Evolutionary conservation across 2,113 vertebrate species (phyloP).

Genomic region (Ardeotis arabs): DNA sequence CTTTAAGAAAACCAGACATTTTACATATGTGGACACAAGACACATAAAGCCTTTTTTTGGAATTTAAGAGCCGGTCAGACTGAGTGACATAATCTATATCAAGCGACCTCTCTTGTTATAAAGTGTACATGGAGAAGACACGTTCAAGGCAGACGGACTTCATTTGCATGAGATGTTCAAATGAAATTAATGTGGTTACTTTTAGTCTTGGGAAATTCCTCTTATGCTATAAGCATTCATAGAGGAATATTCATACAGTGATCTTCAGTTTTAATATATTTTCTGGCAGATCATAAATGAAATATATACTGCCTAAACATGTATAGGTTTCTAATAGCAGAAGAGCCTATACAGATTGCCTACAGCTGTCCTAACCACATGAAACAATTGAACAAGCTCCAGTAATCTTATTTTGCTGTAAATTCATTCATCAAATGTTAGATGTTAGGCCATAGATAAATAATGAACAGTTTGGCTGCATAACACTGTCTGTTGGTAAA

Average conservation of each 20-base stretch:
- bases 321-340: constrained; percentile 55
- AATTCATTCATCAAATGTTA: constrained; percentile 64
- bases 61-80: neutral
- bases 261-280: constrained; percentile 62
- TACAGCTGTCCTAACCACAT: constrained; percentile 76
- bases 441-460: constrained; percentile 42
- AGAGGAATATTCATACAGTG: constrained; percentile 39
- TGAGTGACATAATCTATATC: neutral
- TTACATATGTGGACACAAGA: neutral
- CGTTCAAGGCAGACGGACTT: neutral
- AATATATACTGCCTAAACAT: constrained; percentile 62
- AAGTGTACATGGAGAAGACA: neutral
- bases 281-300: constrained; percentile 71
- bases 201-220: constrained; percentile 48
- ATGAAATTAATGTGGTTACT: constrained; percentile 34
- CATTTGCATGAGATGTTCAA: constrained; percentile 20
- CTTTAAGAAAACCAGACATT: neutral
- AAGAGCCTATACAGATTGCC: constrained; percentile 66
- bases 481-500: constrained; percentile 11
- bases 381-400: constrained; percentile 68
- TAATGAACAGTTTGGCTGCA: neutral
- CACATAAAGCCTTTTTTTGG: neutral
- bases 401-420: constrained; percentile 62
- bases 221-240: constrained; percentile 24
- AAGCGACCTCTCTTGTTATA: neutral